These are phyloP conservation scores for Drosophila eohydei DNA, from an alignment of 2,888 invertebrate species.

Conservation along the genomic window DNA sequence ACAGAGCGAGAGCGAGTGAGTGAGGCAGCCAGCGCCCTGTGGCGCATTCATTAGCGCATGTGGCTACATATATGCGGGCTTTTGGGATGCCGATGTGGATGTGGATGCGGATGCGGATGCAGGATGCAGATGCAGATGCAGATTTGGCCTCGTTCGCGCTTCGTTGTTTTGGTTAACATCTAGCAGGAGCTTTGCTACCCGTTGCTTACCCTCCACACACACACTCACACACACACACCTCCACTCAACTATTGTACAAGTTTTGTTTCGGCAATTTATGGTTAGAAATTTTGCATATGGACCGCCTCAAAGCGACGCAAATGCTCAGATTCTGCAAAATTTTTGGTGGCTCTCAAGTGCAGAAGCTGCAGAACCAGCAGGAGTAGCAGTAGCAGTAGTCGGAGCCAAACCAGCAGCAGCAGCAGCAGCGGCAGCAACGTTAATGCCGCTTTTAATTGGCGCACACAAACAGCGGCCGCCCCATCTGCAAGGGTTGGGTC, in stretches of 20 bases:
- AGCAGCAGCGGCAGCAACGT: slow-evolving; percentile 48
- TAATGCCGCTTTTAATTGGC: slow-evolving; percentile 79
- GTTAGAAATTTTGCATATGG: slow-evolving; percentile 78
- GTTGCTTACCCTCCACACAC: not conserved
- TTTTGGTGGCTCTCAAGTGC: slow-evolving; percentile 70
- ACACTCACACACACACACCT: not conserved
- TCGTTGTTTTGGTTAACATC: slow-evolving; percentile 57
- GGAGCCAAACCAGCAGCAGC: slow-evolving; percentile 19
- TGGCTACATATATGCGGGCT: slow-evolving; percentile 18
- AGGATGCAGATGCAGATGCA: slow-evolving; percentile 45
- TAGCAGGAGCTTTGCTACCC: slow-evolving; percentile 10
- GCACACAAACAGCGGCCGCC: slow-evolving; percentile 66
- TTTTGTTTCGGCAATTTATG: slow-evolving; percentile 77
- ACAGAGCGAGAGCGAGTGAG: slow-evolving; percentile 10
- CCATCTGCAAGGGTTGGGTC: not conserved
- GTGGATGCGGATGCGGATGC: slow-evolving; percentile 14
- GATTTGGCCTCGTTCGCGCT: slow-evolving; percentile 62
- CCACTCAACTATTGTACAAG: slow-evolving; percentile 49
- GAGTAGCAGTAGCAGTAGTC: not conserved
- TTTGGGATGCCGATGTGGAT: slow-evolving; percentile 1
- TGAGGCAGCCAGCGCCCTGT: slow-evolving; percentile 20
- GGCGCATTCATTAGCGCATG: slow-evolving; percentile 71
- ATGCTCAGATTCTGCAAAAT: slow-evolving; percentile 35
- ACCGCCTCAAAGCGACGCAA: slow-evolving; percentile 31
- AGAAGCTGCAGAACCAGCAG: slow-evolving; percentile 19